phyloP scores from a whole-genome alignment of 2,797 vertebrate species.

The Sebastes elongatus region DNA sequence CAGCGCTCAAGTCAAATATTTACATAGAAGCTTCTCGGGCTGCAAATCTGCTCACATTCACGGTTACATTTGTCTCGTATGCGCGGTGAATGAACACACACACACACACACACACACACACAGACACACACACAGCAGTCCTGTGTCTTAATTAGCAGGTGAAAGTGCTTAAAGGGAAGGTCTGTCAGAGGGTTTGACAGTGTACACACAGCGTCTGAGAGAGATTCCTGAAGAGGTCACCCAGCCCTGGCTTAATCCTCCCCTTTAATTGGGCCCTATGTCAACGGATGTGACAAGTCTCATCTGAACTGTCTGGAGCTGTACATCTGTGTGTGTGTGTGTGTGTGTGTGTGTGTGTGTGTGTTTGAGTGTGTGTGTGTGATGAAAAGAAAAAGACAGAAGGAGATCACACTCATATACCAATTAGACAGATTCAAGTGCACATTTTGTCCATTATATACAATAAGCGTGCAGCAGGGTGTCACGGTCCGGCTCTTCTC shows the following conservation, averaged over 20 bases:
- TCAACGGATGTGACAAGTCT: constrained; percentile 83
- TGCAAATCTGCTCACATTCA: constrained; percentile 64
- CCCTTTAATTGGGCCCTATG: constrained; percentile 86
- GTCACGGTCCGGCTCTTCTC: neutral
- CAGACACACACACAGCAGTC: neutral
- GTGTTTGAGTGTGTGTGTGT: neutral
- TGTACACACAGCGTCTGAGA: constrained; percentile 80
- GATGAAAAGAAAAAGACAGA: constrained; percentile 8
- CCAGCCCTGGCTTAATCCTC: constrained; percentile 85
- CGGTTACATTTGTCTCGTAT: constrained; percentile 28
- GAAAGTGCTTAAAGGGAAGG: constrained; percentile 85
- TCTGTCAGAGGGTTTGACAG: constrained; percentile 81
- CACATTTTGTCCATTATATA: constrained; percentile 26
- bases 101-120: constrained; percentile 6
- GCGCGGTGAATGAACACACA: constrained; percentile 1
- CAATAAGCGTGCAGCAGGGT: constrained; percentile 22
- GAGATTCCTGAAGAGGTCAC: constrained; percentile 86
- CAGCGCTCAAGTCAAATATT: constrained; percentile 81
- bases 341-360: constrained; percentile 2
- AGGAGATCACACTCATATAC: constrained; percentile 6
- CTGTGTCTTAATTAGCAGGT: constrained; percentile 85
- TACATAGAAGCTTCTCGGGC: constrained; percentile 77
- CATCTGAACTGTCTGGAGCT: constrained; percentile 81
- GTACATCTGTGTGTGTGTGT: constrained; percentile 19
- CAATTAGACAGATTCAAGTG: constrained; percentile 34